A percentile compares a stretch with the other conserved stretches of the same genome.
Conservation (phyloP, 2,797 vertebrate species). For the Lemur catta region DNA sequence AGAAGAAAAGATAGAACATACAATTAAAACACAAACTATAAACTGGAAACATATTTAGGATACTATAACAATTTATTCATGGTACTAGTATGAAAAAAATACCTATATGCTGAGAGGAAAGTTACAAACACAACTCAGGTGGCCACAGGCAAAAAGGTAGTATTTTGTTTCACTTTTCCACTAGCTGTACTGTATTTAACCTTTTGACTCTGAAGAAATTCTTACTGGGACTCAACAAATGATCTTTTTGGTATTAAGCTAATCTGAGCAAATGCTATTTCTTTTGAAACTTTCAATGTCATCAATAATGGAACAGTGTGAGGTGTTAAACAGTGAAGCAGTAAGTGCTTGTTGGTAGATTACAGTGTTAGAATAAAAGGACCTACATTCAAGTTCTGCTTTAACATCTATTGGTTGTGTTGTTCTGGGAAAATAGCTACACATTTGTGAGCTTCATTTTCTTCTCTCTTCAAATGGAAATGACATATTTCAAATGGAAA, state of each 20-base stretch:
- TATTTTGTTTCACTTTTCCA: neutral
- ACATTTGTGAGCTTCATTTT: slow-evolving; percentile 12
- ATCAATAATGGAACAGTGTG: neutral
- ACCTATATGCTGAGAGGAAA: neutral
- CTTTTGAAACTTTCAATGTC: slow-evolving; percentile 11
- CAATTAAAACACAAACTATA: neutral
- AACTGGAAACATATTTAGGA: neutral
- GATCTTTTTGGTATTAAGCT: neutral
- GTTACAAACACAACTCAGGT: neutral
- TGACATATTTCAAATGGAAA: slow-evolving; percentile 22
- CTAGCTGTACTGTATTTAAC: neutral
- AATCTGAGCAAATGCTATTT: neutral
- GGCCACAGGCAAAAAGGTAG: neutral
- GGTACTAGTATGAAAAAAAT: neutral
- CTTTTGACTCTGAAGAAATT: neutral
- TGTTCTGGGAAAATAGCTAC: neutral
- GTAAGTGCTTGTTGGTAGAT: neutral
- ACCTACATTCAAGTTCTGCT: neutral
- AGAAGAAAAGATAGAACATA: neutral
- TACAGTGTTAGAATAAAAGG: neutral
- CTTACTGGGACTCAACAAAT: neutral
- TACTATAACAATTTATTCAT: neutral
- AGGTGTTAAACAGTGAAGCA: neutral
- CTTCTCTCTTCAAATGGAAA: neutral
- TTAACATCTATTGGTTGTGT: neutral